Base-by-base conservation (phyloP, 2,797 vertebrate genomes). In the Paramormyrops hopkinsi region DNA sequence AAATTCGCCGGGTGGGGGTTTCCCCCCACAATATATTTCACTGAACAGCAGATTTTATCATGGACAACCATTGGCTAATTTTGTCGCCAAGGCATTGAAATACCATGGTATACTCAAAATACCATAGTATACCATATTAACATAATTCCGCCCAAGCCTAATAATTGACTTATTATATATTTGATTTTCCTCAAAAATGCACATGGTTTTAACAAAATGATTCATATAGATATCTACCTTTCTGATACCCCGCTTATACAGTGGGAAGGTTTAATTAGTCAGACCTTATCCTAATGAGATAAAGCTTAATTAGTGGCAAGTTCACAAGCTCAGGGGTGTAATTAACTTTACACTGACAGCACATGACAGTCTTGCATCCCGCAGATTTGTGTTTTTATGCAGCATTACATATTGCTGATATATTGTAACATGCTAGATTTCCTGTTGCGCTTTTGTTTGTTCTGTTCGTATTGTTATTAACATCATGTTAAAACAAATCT, bases 281-380 rank as follows among this genome's bases (percentile, higher is more conserved):
- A 85, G 88, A 56, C 76, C 46, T 65, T 62, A 83, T 46, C 22
- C 53, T 59, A 85, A 65, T 59, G 88, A 89, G 11, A 33, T 62
- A 29, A 29, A 54, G 22, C 22, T 62, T 85, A 85, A 85, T 89
- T 89, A 14, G 88, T 17, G 4, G 88, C 59, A 84, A 85, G 79
- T 88, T 88, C 73, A 85, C 54, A 65, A 65, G 88, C 88, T 65
- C 46, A 50, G 46, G 79, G 82, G 79, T 44, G 22, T 89, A 84
- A 89, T 89, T 89, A 83, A 62, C 76, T 25, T 29, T 33, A 50
- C 54, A 65, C 17, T 62, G 44, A 48, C n/a, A 22, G 54, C 54
- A 19, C 17, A 54, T 12, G 33, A 56, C 85, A 48, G 14, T 0
- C 29, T 14, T 17, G 7, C 22, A 29, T 54, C 17, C 85, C 85